Evolutionary conservation across 2,113 vertebrate species (phyloP), one percentile per base, ranked within the genome.

Genomic region (Xenus cinereus): DNA sequence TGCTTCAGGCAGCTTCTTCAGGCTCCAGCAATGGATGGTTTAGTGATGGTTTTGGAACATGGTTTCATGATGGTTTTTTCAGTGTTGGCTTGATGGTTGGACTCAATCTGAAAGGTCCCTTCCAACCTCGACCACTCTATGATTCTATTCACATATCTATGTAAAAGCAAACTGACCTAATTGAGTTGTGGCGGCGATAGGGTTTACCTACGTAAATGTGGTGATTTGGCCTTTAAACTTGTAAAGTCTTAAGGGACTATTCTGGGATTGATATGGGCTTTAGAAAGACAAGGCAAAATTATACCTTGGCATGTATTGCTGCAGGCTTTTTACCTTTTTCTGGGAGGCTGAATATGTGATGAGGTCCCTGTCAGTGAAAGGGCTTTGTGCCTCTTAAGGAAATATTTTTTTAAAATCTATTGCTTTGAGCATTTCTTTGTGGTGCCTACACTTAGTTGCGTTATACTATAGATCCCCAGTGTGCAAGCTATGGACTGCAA

Each of bases 1-100:
- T 0, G 2, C 51, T 20, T 72, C 14, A 50, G 75, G 27, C 17
- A 56, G 15, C 6, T 0, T 4, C 5, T 46, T 33, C 5, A 5
- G 20, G 41, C 12, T 57, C 68, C 69, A 56, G 16, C n/a, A 46
- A 23, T 33, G 46, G 32, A 15, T n/a, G 32, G 32, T 33, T 33
- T 57, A 54, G 17, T 19, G 53, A 19, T 32, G 32, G 32, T 9
- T 59, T 35, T 35, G 57, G n/a, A n/a, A n/a, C n/a, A 15, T n/a
- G 32, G 32, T 33, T 33, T 57, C 32, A 10, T 19, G 53, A 19
- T 32, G 32, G 32, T 9, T 59, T 35, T 35, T 33, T 35, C 33
- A 24, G 14, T 35, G 57, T 59, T 35, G 6, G 9, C 14, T 35
- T 35, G 57, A 35, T 15, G 22, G 14, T 35, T 59, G 57, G 33